Conservation (phyloP, 2,888 invertebrate genomes). For the Phania funesta region DNA sequence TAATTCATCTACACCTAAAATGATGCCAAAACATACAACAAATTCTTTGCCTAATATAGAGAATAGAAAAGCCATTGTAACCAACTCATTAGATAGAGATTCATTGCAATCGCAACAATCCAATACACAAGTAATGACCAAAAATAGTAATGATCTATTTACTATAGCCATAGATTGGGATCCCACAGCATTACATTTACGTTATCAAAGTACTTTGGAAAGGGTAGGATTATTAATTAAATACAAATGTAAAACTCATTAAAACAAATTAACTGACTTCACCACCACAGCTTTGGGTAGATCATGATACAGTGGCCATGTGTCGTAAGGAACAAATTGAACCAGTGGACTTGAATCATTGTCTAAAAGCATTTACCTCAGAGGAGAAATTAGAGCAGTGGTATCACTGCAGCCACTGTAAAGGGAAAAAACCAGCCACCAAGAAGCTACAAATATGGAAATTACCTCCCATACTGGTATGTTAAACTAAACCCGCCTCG, state of each 20-base stretch:
- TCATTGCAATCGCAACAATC: constrained; percentile 71
- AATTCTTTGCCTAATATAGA: constrained; percentile 77
- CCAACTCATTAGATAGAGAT: constrained; percentile 69
- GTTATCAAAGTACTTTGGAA: constrained; percentile 90
- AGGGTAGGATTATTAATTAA: constrained; percentile 80
- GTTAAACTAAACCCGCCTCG: background rate
- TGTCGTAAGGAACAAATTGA: constrained; percentile 88
- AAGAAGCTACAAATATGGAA: constrained; percentile 96
- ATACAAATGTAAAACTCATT: background rate
- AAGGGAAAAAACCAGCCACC: constrained; percentile 90
- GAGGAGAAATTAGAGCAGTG: constrained; percentile 92
- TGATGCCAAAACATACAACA: constrained; percentile 74
- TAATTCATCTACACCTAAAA: constrained; percentile 75
- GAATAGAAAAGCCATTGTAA: constrained; percentile 71
- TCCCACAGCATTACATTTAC: constrained; percentile 93
- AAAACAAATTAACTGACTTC: background rate
- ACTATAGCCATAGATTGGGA: constrained; percentile 95
- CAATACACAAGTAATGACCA: constrained; percentile 59
- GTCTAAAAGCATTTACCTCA: constrained; percentile 92
- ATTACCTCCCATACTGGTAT: constrained; percentile 91
- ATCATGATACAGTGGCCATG: constrained; percentile 87
- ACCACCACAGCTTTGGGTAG: constrained; percentile 84
- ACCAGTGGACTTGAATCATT: constrained; percentile 91
- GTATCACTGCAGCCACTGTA: constrained; percentile 92
- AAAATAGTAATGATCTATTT: constrained; percentile 75